These are phyloP conservation scores for Phymanthus crucifer DNA, from an alignment of 92 coral and sea anemone genomes.

Conservation along the genomic window DNA sequence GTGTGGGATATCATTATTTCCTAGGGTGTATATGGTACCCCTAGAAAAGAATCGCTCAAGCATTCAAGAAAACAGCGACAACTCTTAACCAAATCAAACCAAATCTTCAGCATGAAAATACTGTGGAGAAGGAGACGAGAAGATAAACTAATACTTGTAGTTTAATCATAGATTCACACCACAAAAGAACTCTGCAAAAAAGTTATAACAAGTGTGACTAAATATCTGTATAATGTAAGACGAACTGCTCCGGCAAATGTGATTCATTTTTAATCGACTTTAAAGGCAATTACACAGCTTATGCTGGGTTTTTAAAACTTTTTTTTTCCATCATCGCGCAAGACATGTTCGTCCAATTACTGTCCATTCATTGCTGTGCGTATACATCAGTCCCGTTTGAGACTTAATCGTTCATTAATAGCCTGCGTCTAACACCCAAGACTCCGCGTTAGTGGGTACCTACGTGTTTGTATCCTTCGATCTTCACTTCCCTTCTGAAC, in stretches of 20 bases:
- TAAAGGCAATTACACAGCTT: conserved; percentile 3
- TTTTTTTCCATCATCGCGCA: background rate
- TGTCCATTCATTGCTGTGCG: background rate
- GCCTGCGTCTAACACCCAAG: background rate
- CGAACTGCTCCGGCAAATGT: background rate
- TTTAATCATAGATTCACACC: background rate
- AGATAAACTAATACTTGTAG: background rate
- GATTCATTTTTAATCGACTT: conserved; percentile 7
- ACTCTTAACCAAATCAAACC: background rate
- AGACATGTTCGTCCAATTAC: background rate
- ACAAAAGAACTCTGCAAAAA: background rate
- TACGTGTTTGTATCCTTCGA: background rate
- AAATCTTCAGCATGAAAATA: background rate
- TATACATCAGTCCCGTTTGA: background rate
- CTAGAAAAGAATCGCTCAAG: background rate
- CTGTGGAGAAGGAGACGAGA: background rate
- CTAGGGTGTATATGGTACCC: background rate
- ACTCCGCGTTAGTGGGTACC: background rate
- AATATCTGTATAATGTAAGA: background rate
- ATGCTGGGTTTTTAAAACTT: background rate
- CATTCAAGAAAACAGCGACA: conserved; percentile 1
- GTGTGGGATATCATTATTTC: background rate
- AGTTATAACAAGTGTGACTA: background rate
- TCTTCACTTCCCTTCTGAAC: background rate
- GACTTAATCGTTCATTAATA: background rate